Percentiles rank a stretch among this genome's conserved stretches.
These are phyloP conservation scores for Agelastica alni DNA, from an alignment of 2,888 invertebrate genomes.

Conservation along the genomic window DNA sequence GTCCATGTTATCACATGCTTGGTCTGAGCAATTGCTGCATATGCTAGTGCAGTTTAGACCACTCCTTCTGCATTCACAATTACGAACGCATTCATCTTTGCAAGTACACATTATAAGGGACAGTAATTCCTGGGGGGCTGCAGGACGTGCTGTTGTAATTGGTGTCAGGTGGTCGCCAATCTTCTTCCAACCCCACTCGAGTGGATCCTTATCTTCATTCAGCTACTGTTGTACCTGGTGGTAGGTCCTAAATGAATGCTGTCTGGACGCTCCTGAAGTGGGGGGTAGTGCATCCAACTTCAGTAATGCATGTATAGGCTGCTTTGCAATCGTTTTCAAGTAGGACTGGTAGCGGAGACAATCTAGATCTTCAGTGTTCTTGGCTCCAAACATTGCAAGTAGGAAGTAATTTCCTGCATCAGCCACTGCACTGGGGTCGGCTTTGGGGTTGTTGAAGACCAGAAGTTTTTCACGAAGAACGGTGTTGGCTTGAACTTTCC, in stretches of 20 bases:
- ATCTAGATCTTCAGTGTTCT: slow-evolving; percentile 19
- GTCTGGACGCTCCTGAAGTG: neutral
- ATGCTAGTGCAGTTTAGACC: slow-evolving; percentile 20
- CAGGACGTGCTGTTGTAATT: too few species aligned
- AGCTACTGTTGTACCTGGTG: neutral
- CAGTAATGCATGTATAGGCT: slow-evolving; percentile 15
- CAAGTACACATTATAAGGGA: slow-evolving; percentile 17
- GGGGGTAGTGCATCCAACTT: slow-evolving; percentile 11
- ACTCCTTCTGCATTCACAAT: slow-evolving; percentile 21
- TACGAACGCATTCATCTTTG: slow-evolving; percentile 22
- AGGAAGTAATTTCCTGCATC: slow-evolving; percentile 14
- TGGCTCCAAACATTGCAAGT: slow-evolving; percentile 20
- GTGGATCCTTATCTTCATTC: slow-evolving; percentile 19
- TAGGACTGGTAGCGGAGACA: slow-evolving; percentile 18
- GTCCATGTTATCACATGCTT: slow-evolving; percentile 19
- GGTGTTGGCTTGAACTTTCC: too few species aligned
- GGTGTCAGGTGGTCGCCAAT: slow-evolving; percentile 26
- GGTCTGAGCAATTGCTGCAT: slow-evolving; percentile 19
- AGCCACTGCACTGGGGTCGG: neutral
- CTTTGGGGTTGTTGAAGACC: too few species aligned
- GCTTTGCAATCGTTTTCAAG: slow-evolving; percentile 21
- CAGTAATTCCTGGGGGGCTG: too few species aligned
- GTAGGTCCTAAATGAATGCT: neutral
- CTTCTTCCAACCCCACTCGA: slow-evolving; percentile 23
- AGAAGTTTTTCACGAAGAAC: too few species aligned